Evolutionary conservation across 1,140 invertebrate genomes (phyloP).

Genomic region (Drosophila kurseongensis): DNA sequence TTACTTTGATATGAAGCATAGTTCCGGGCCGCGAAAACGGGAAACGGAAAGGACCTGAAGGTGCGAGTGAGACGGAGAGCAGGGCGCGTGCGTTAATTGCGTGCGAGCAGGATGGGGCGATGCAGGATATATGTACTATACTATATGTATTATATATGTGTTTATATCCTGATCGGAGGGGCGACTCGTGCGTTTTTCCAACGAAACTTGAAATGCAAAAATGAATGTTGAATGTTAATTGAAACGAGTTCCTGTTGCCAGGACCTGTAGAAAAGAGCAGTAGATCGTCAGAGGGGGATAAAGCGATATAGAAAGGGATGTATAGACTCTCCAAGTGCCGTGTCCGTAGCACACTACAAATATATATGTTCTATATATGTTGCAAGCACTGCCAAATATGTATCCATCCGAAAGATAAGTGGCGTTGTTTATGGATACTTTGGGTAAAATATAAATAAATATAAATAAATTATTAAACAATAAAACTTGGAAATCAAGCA

Average conservation of each 20-base stretch:
- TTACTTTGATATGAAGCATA: constrained; percentile 81
- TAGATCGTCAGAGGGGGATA: background rate
- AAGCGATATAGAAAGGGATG: no score
- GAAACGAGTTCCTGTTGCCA: constrained; percentile 70
- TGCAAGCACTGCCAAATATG: no score
- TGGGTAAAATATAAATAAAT: no score
- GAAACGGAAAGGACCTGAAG: constrained; percentile 12
- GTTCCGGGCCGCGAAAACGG: constrained; percentile 63
- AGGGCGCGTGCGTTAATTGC: background rate
- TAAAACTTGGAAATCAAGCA: no score
- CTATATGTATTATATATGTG: background rate
- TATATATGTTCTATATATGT: no score
- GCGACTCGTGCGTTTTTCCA: constrained; percentile 56
- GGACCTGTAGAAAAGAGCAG: constrained; percentile 30
- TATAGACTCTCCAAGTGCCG: constrained; percentile 16
- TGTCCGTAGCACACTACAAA: background rate
- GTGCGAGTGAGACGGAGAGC: constrained; percentile 58
- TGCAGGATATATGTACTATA: constrained; percentile 14
- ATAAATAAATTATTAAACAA: no score
- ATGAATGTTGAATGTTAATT: constrained; percentile 68
- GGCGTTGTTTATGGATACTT: no score
- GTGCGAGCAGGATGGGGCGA: background rate
- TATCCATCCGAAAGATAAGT: no score
- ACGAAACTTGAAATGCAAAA: constrained; percentile 75
- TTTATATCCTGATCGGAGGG: constrained; percentile 3